Evolutionary conservation across 53 echinoderm and acorn worm genomes (phyloP), one percentile per base, ranked within the genome.

Genomic region (Holothuria scabra): DNA sequence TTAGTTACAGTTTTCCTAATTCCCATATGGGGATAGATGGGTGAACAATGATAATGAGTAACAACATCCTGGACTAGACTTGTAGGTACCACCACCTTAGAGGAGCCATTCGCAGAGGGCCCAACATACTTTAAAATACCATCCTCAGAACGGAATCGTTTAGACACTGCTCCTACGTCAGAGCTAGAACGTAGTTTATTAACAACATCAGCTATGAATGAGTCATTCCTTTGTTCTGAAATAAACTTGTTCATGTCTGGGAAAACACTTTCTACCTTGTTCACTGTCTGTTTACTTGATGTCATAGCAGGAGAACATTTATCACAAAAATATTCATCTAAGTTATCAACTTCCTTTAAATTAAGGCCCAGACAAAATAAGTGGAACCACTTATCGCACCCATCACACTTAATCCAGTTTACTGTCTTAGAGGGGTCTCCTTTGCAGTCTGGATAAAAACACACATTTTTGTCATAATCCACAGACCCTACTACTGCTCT

Each of bases 1-100:
- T 66, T 46, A 0, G 72, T 55, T 5, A 85, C 35, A 31, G 92
- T 92, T 66, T 92, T 92, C 24, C 70, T 81, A n/a, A 89, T 38
- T 8, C 92, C 89, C 21, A 86, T 35, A 35, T 35, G 35, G 35
- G 86, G 89, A 22, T 80, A 85, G 9, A 46, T 85, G 5, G 91
- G 88, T 32, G 63, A 35, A 13, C 22, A 74, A 63, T 87, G 91
- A 59, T 74, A 84, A 59, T 80, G 80, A 9, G 30, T 59, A 80
- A 59, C 59, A 32, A 59, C 80, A 28, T 55, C 0, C 58, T 80
- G 22, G 12, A 59, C 23, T 9, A 58, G 21, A 6, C 4, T 14
- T 29, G 52, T 12, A 23, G 79, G 23, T 20, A 8, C 80, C 18
- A 80, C 60, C 31, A 31, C 24, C 32, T 31, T 59, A n/a, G n/a